phyloP scores from a whole-genome alignment of 2,113 vertebrate genomes.

The Nothoprocta pentlandii region DNA sequence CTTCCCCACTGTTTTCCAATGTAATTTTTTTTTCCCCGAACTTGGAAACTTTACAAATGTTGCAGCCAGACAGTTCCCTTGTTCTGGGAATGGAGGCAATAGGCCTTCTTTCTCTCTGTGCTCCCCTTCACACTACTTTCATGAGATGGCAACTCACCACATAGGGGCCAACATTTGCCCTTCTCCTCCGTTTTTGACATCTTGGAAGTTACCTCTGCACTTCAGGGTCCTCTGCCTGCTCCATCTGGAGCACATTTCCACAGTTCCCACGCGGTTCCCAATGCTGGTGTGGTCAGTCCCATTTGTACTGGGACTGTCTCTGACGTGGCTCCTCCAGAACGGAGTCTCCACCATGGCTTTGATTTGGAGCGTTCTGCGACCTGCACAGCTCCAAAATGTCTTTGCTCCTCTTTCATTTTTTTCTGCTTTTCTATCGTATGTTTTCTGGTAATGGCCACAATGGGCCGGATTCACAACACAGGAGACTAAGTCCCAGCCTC shows the following conservation, averaged over 20 bases:
- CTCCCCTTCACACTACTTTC: background rate
- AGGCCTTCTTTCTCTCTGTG: background rate
- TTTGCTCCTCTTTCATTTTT: background rate
- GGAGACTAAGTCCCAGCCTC: background rate
- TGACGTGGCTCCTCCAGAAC: background rate
- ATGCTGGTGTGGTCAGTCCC: background rate
- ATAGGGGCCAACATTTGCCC: background rate
- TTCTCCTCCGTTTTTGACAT: background rate
- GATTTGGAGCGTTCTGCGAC: background rate
- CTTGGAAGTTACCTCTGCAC: background rate
- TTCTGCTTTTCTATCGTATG: background rate
- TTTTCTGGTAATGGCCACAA: background rate
- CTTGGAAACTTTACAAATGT: background rate
- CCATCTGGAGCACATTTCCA: background rate
- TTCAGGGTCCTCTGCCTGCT: background rate
- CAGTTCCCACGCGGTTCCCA: background rate
- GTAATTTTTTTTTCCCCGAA: background rate
- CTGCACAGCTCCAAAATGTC: background rate
- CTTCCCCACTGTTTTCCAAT: background rate
- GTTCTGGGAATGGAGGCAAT: background rate
- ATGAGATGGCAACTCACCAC: background rate
- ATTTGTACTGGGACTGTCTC: background rate
- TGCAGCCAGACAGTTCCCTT: background rate
- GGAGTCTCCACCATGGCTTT: background rate
- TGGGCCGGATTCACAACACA: background rate